These are phyloP conservation scores for Helobdella robusta DNA, from an alignment of 2,888 invertebrate genomes.

Conservation along the genomic window DNA sequence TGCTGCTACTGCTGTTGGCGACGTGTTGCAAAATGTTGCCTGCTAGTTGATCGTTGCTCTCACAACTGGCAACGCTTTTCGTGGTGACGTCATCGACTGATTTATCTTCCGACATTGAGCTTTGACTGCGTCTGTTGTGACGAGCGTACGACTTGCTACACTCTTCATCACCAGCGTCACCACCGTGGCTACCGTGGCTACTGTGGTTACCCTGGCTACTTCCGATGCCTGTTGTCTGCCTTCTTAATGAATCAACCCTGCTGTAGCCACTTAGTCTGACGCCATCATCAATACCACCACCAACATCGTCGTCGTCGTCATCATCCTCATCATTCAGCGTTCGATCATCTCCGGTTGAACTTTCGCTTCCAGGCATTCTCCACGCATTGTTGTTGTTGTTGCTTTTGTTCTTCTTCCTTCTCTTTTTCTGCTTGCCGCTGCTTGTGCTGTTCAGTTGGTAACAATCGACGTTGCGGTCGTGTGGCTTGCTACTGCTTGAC, in stretches of 20 bases:
- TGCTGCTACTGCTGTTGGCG: no score
- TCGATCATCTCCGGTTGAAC: slow-evolving; percentile 22
- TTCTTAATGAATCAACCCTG: not conserved
- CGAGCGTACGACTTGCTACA: no score
- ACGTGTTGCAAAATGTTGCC: no score
- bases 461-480: not conserved
- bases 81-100: no score
- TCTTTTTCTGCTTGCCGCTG: not conserved
- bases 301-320: slow-evolving; percentile 10
- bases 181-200: no score
- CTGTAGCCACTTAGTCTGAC: not conserved
- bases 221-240: no score
- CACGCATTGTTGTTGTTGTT: slow-evolving; percentile 8
- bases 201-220: no score
- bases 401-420: slow-evolving; percentile 1
- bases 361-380: slow-evolving; percentile 25
- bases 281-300: not conserved
- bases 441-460: not conserved
- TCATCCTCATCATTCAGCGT: slow-evolving; percentile 9
- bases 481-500: not conserved
- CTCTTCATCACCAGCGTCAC: no score
- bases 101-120: no score
- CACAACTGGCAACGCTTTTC: no score
- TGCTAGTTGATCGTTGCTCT: no score
- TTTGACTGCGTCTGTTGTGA: no score